A percentile compares a stretch with the other conserved stretches of the same genome.
Conservation (phyloP, 2,113 vertebrate genomes). For the Cynoglossus semilaevis region DNA sequence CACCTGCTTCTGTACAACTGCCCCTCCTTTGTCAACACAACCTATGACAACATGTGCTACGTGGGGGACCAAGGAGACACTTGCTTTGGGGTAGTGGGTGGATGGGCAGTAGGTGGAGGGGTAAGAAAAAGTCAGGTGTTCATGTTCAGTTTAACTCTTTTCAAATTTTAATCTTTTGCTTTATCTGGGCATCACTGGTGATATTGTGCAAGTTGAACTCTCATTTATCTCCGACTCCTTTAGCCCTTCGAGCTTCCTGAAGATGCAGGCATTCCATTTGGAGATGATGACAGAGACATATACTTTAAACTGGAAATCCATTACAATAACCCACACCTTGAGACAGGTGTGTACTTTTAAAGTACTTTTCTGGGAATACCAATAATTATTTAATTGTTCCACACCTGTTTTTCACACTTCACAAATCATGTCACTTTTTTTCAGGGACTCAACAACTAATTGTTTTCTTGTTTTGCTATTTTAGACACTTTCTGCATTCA, state of each 20-base stretch:
- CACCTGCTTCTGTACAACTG: slow-evolving; percentile 82
- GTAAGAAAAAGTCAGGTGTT: slow-evolving; percentile 63
- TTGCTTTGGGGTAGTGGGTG: slow-evolving; percentile 73
- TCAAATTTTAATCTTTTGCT: not conserved
- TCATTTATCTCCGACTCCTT: not conserved
- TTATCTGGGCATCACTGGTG: not conserved
- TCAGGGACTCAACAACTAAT: too few relatives aligned
- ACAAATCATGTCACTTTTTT: too few relatives aligned
- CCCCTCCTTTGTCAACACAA: slow-evolving; percentile 52
- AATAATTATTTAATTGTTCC: too few relatives aligned
- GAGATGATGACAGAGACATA: slow-evolving; percentile 56
- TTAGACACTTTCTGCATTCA: too few relatives aligned
- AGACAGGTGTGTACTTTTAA: slow-evolving; percentile 58
- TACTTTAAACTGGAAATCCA: slow-evolving; percentile 81
- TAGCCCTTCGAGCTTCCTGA: slow-evolving; percentile 47
- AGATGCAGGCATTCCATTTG: slow-evolving; percentile 75
- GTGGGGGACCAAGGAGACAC: slow-evolving; percentile 23
- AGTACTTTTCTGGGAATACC: not conserved
- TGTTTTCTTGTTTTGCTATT: too few relatives aligned
- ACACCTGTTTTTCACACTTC: too few relatives aligned
- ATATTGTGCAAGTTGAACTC: not conserved
- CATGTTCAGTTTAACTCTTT: not conserved
- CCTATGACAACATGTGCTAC: slow-evolving; percentile 68
- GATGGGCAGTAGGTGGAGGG: slow-evolving; percentile 81
- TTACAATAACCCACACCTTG: slow-evolving; percentile 78